phyloP scores from a whole-genome alignment of 2,113 vertebrate species.

The Rhodinocichla rosea region DNA sequence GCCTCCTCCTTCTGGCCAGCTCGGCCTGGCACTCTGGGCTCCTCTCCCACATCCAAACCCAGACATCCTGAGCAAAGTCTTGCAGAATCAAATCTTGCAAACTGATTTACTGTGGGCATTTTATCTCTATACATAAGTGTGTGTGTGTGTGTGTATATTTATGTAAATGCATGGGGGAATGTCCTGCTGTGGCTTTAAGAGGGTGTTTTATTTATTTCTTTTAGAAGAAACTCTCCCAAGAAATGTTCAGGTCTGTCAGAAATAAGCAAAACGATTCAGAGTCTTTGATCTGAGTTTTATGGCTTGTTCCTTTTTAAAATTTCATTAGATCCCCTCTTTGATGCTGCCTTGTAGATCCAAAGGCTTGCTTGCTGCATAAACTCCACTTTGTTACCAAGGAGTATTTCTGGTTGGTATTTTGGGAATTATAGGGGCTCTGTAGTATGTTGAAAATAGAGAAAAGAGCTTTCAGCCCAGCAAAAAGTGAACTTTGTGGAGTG shows the following conservation, averaged over 20 bases:
- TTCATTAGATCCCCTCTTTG: background rate
- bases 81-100: background rate
- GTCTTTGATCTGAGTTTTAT: background rate
- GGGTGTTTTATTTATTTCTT: background rate
- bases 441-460: background rate
- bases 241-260: background rate
- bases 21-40: background rate
- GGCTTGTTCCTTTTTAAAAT: background rate
- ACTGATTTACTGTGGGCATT: background rate
- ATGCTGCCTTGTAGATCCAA: background rate
- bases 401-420: background rate
- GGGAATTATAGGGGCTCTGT: background rate
- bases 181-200: background rate
- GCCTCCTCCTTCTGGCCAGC: background rate
- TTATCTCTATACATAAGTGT: background rate
- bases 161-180: too few relatives aligned
- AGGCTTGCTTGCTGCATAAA: background rate
- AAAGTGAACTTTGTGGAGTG: background rate
- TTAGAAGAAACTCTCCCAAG: background rate
- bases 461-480: background rate
- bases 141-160: rapidly evolving
- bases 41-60: background rate
- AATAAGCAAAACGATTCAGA: background rate
- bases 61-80: background rate
- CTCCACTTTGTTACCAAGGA: background rate